Evolutionary conservation across 2,797 vertebrate genomes (phyloP), one percentile per base, ranked within the genome.

Genomic region (Takifugu rubripes): DNA sequence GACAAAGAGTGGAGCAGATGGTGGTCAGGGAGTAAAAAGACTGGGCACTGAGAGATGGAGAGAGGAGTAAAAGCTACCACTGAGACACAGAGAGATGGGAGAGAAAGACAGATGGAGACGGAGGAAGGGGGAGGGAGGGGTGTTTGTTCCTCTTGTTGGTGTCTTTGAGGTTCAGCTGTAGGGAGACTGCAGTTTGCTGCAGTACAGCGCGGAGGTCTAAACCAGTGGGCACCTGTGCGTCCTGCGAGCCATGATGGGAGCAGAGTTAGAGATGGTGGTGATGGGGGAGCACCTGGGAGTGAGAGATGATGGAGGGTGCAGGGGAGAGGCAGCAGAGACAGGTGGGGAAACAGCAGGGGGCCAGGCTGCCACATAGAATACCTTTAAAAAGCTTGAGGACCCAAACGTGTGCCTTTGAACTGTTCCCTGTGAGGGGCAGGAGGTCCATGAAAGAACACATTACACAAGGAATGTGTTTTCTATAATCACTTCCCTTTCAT

Each of bases 321-420:
- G 62, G 61, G 65, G 70, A 10, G 70, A 78, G 78, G 79, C 78
- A 69, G 62, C 66, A 72, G 72, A 68, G 88, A 83, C 89, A 91
- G 89, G 90, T 90, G 89, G 82, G 68, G 74, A 63, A 83, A 84
- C 87, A 79, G 88, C 86, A 87, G 88, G 88, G 76, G 80, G 73
- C 55, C 64, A 65, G 43, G 62, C 55, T 53, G 65, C 21, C 47
- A 54, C 44, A 36, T n/a, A 45, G 56, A 70, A 66, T 54, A 43
- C 50, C 17, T 16, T 45, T 45, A 6, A 5, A 45, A 61, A 51
- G 61, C 56, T 63, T 77, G 67, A 79, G 70, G 75, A 71, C 49
- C 43, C 31, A 21, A 44, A 44, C 7, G 43, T 16, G 17, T 7
- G 12, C 21, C 21, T 47, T 47, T 47, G 36, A 15, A 40, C 40